phyloP scores from a whole-genome alignment of 2,113 vertebrate genomes.

The Camelus bactrianus region DNA sequence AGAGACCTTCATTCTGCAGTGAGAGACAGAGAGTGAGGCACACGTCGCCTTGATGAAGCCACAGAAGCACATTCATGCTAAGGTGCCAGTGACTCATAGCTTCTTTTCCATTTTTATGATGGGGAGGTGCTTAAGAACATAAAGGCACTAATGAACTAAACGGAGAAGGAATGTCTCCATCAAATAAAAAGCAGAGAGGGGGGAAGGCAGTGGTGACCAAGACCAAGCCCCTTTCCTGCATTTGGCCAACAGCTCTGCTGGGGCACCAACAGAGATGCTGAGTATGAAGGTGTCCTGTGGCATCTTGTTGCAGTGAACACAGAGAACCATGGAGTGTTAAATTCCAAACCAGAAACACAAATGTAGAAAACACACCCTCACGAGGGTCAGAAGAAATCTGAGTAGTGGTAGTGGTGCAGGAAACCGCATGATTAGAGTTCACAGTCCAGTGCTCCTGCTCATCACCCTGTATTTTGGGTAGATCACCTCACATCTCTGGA shows the following conservation, averaged over 20 bases:
- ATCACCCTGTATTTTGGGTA: not conserved
- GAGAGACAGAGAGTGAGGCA: constrained; percentile 17
- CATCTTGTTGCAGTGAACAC: too few relatives aligned
- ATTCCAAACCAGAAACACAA: not conserved
- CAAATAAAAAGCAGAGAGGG: not conserved
- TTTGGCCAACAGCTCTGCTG: not conserved
- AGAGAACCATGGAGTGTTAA: not conserved
- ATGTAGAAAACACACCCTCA: not conserved
- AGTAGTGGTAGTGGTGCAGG: fast-evolving
- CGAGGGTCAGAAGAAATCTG: not conserved
- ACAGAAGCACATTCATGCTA: constrained; percentile 41
- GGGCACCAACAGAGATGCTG: not conserved
- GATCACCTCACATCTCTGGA: not conserved
- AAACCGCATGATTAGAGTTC: not conserved
- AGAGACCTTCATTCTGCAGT: not conserved
- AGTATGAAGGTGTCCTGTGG: too few relatives aligned
- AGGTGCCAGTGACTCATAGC: constrained; percentile 65
- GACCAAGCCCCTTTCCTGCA: not conserved
- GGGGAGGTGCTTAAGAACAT: constrained; percentile 38
- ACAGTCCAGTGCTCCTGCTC: not conserved
- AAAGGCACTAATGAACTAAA: constrained; percentile 28
- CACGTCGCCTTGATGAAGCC: constrained; percentile 46
- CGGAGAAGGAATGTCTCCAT: not conserved
- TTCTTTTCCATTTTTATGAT: constrained; percentile 60
- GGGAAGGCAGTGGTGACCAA: not conserved